Evolutionary conservation across 2,113 vertebrate species (phyloP).

Genomic region (Tricholaema leucomelas): DNA sequence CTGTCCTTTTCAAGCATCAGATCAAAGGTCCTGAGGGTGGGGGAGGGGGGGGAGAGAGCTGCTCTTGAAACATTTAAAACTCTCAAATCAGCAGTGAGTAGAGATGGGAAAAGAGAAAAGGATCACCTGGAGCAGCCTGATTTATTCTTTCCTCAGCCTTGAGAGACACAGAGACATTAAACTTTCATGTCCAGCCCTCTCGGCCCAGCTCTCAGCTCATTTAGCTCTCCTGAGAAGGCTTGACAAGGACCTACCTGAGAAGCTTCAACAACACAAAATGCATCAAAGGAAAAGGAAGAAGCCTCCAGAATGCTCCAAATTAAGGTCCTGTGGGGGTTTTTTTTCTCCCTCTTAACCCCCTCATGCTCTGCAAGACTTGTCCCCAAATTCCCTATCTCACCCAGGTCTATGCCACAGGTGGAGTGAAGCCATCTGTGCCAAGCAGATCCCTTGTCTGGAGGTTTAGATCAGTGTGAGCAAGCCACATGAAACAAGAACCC

Average conservation of each 20-base stretch:
- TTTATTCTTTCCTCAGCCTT: not conserved
- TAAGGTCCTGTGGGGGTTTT: not conserved
- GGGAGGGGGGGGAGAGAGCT: too few species aligned
- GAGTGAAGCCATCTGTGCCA: not conserved
- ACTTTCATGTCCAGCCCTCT: conserved; percentile 23
- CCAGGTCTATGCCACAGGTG: not conserved
- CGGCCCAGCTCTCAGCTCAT: not conserved
- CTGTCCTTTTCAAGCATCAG: not conserved
- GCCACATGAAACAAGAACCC: too few species aligned
- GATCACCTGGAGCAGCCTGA: not conserved
- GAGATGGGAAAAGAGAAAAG: not conserved
- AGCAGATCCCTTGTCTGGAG: not conserved
- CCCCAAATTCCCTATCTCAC: not conserved
- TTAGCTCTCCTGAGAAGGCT: not conserved
- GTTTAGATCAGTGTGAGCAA: not conserved
- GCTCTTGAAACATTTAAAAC: conserved; percentile 20
- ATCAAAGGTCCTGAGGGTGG: not conserved
- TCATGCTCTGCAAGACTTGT: not conserved
- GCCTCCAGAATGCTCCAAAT: not conserved
- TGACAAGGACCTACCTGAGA: not conserved
- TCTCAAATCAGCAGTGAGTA: not conserved
- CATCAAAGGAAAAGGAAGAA: not conserved
- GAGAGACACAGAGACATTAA: conserved; percentile 28
- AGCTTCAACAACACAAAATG: not conserved
- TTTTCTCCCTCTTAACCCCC: not conserved